Percentiles rank a stretch among this genome's conserved stretches.
Evolutionary conservation across 1,140 invertebrate species (phyloP).

Genomic region (Pseudomyrmex dendroicus): DNA sequence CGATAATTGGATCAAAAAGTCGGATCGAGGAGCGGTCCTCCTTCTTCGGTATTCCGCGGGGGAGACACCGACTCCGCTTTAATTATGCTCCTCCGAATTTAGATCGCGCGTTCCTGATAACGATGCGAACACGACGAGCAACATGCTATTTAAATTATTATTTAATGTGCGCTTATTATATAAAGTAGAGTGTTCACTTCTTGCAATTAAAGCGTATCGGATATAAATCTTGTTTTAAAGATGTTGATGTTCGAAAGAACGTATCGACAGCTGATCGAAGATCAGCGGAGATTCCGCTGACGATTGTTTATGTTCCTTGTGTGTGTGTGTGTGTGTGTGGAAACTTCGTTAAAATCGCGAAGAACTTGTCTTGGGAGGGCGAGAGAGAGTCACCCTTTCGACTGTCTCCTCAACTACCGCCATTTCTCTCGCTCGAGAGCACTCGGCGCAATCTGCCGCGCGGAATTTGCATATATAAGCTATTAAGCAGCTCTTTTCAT

Average conservation of each 20-base stretch:
- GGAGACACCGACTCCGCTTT: constrained; percentile 70
- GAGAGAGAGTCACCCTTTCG: constrained; percentile 80
- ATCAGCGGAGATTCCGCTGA: constrained; percentile 2
- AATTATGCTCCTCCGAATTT: constrained; percentile 74
- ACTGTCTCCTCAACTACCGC: constrained; percentile 77
- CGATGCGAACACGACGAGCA: constrained; percentile 47
- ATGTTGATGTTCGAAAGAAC: neutral
- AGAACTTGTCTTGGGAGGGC: constrained; percentile 70
- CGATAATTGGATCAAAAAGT: constrained; percentile 80
- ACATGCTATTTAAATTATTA: constrained; percentile 23
- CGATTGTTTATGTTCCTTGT: constrained; percentile 18
- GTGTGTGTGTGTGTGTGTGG: neutral
- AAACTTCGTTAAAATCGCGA: constrained; percentile 57
- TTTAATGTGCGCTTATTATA: neutral
- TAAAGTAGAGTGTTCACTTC: neutral
- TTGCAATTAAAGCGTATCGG: no score
- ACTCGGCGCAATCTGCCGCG: constrained; percentile 84
- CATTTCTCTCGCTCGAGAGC: constrained; percentile 77
- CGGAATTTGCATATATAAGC: constrained; percentile 85
- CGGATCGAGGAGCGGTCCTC: constrained; percentile 71
- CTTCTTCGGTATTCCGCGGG: constrained; percentile 39
- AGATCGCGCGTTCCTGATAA: constrained; percentile 72
- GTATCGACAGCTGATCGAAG: constrained; percentile 10
- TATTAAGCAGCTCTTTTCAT: constrained; percentile 86
- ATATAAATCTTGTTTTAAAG: neutral